phyloP scores from a whole-genome alignment of 2,797 vertebrate genomes.

The Hydrolagus colliei region DNA sequence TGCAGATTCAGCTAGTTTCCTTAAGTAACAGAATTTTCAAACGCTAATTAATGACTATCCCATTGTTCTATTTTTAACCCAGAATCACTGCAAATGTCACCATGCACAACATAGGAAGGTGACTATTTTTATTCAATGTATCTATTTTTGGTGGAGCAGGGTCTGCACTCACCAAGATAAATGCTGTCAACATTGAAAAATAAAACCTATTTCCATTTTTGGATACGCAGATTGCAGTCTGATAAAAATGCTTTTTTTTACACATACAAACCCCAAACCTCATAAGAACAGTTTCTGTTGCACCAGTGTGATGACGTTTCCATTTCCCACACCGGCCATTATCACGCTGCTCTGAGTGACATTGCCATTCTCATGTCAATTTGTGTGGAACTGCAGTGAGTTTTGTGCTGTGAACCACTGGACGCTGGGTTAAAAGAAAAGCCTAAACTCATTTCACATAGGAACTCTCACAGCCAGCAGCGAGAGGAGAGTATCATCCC shows the following conservation, averaged over 20 bases:
- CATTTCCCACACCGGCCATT: background rate
- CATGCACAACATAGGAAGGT: no score
- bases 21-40: background rate
- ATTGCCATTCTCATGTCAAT: background rate
- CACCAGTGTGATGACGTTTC: background rate
- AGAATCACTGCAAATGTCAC: background rate
- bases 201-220: background rate
- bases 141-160: no score
- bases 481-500: background rate
- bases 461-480: background rate
- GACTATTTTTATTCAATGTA: no score
- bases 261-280: background rate
- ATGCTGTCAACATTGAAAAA: background rate
- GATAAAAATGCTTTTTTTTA: background rate
- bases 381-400: background rate
- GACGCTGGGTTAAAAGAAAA: background rate
- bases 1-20: background rate
- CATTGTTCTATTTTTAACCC: background rate
- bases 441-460: background rate
- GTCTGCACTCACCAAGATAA: background rate
- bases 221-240: background rate
- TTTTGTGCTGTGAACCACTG: background rate
- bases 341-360: background rate
- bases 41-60: background rate
- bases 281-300: background rate